Base-by-base conservation (phyloP, 2,888 invertebrate genomes). In the Hemithea aestivaria region DNA sequence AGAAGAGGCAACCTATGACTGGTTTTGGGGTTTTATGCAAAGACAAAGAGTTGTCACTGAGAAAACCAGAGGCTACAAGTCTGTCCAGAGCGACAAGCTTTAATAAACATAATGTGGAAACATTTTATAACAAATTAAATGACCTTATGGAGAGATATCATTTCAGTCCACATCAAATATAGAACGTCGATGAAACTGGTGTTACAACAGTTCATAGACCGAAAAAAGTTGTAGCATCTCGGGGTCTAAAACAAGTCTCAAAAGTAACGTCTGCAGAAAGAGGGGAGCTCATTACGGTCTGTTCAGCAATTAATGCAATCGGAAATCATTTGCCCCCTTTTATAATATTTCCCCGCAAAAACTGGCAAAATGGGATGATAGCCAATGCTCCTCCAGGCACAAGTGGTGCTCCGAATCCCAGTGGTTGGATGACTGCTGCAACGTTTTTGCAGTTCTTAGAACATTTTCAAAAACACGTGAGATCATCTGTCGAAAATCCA, bases 161-260 rank as follows among this genome's bases (percentile, higher is more conserved):
- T 6, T 41, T 56, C 22, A 12, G 8, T 8, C 33, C 53, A 11
- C 39, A 44, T 8, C 9, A 30, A n/a, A 51, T 55, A 6, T 55
- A 47, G 42, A 53, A 52, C 27, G 10, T 48, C 7, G 55, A 55
- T 12, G 50, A 55, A 38, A 54, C 53, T 8, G 48, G 47, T 5
- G 29, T 52, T 11, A 42, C 48, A 7, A 53, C 51, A 3, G 53
- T 57, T 1, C 40, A 47, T 9, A 46, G 51, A 27, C 61, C 60
- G 1, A 54, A 49, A 7, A 62, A 59, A 45, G 48, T 55, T 10
- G 25, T 59, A 3, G 55, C 60, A 36, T 4, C 10, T 27, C 43
- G 41, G 26, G 58, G 56, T 6, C 7, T 11, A 6, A 58, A 58
- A 23, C 53, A 44, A 30, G 39, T 45, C 1, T 36, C 40, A 2